Conservation (phyloP, 2,888 invertebrate species). For the Stictocephala bisonia region DNA sequence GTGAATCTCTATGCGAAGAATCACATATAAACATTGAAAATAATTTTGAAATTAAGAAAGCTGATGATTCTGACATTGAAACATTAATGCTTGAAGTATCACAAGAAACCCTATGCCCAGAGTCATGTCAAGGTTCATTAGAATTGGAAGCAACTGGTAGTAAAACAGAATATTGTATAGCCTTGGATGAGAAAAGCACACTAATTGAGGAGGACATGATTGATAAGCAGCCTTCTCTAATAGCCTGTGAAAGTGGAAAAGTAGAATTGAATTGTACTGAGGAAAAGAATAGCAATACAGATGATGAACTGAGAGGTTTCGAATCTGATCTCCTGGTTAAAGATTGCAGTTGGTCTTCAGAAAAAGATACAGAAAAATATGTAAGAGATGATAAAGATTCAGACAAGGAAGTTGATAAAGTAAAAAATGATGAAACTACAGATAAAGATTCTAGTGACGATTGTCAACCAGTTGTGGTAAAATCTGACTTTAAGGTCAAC, state of each 20-base stretch:
- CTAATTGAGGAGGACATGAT: too few relatives aligned
- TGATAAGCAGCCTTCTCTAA: too few relatives aligned
- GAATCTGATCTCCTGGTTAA: conserved; percentile 43
- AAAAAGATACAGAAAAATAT: conserved; percentile 3
- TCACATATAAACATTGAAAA: background rate
- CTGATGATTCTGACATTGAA: conserved; percentile 48
- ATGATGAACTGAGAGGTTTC: conserved; percentile 38
- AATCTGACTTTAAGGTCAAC: conserved; percentile 23
- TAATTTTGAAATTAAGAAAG: conserved; percentile 8
- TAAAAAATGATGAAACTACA: conserved; percentile 44
- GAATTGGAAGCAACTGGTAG: background rate
- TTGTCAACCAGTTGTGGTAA: conserved; percentile 41
- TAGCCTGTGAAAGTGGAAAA: too few relatives aligned
- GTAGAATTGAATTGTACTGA: conserved; percentile 28
- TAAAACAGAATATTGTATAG: too few relatives aligned
- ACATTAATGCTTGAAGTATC: conserved; percentile 61
- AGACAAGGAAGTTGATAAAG: conserved; percentile 41
- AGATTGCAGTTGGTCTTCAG: conserved; percentile 2
- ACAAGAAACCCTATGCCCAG: conserved; percentile 58
- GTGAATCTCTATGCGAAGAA: background rate
- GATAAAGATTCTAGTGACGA: conserved; percentile 56
- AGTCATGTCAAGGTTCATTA: background rate
- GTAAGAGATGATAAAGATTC: conserved; percentile 44
- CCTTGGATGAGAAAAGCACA: too few relatives aligned
- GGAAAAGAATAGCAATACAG: conserved; percentile 18